A percentile compares a stretch with the other conserved stretches of the same genome.
These are phyloP conservation scores for Sebastes oblongus DNA, from an alignment of 2,797 vertebrate genomes.

Conservation along the genomic window DNA sequence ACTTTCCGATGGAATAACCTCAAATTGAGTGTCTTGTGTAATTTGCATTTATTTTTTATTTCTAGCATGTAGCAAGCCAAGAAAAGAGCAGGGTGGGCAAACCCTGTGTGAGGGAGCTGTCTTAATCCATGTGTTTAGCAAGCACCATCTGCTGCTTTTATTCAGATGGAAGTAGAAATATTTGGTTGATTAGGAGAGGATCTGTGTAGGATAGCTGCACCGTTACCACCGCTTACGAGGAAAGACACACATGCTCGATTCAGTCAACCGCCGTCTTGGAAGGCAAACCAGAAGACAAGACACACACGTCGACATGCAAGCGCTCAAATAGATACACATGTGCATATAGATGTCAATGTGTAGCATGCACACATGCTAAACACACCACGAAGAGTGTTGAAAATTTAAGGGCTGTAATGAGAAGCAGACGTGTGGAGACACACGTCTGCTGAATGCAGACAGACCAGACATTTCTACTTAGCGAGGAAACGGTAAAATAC, in stretches of 20 bases:
- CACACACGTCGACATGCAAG: background rate
- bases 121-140: constrained; percentile 74
- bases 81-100: constrained; percentile 66
- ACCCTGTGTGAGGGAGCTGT: constrained; percentile 66
- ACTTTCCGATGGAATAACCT: constrained; percentile 34
- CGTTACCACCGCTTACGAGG: constrained; percentile 52
- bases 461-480: background rate
- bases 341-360: background rate
- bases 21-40: constrained; percentile 26
- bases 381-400: background rate
- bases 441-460: background rate
- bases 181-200: constrained; percentile 73
- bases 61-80: constrained; percentile 48
- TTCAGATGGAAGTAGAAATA: constrained; percentile 70
- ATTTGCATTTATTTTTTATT: constrained; percentile 34
- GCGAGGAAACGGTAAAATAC: background rate
- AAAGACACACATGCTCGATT: constrained; percentile 40
- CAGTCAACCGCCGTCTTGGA: constrained; percentile 51
- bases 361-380: background rate
- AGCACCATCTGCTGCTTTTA: constrained; percentile 76
- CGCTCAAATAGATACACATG: background rate
- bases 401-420: background rate
- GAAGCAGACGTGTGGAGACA: background rate
- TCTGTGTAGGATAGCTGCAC: constrained; percentile 59
- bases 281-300: constrained; percentile 30